A percentile compares a stretch with the other conserved stretches of the same genome.
Conservation (phyloP, 2,113 vertebrate species). For the Sminthopsis crassicaudata region DNA sequence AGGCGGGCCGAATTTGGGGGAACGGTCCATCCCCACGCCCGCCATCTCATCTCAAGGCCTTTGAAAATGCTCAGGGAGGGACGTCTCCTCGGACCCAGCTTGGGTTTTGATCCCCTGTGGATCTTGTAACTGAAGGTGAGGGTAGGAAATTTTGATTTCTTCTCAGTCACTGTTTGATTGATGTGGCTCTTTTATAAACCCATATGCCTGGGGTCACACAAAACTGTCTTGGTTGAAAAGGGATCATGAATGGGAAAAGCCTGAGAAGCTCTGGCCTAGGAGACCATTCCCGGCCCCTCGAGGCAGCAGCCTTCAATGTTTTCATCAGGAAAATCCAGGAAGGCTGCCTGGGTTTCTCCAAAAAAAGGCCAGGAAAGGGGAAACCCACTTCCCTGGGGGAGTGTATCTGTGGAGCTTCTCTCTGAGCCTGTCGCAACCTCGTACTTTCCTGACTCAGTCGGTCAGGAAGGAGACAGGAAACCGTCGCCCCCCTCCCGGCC, state of each 20-base stretch:
- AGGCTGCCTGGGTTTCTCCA: neutral
- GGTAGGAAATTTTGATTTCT: no score
- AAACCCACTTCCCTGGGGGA: conserved; percentile 22
- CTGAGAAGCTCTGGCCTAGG: neutral
- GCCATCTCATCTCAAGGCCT: neutral
- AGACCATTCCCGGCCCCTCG: neutral
- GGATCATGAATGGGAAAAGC: no score
- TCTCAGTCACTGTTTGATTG: no score
- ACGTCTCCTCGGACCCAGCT: neutral
- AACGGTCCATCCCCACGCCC: neutral
- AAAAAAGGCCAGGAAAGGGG: conserved; percentile 3
- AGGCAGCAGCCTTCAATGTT: neutral
- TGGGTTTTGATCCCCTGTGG: no score
- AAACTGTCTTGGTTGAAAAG: no score
- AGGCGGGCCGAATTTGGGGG: neutral
- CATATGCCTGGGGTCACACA: no score
- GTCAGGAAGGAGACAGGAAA: conserved; percentile 98
- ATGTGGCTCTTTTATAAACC: no score
- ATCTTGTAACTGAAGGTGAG: no score
- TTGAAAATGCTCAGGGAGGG: neutral
- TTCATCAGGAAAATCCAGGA: conserved; percentile 30
- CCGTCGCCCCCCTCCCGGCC: conserved; percentile 92
- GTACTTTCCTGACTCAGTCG: conserved; percentile 88
- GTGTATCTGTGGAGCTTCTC: conserved; percentile 12
- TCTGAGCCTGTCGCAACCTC: conserved; percentile 85